Evolutionary conservation across 2,113 vertebrate species (phyloP), one percentile per base, ranked within the genome.

Genomic region (Paracanthobrama guichenoti): DNA sequence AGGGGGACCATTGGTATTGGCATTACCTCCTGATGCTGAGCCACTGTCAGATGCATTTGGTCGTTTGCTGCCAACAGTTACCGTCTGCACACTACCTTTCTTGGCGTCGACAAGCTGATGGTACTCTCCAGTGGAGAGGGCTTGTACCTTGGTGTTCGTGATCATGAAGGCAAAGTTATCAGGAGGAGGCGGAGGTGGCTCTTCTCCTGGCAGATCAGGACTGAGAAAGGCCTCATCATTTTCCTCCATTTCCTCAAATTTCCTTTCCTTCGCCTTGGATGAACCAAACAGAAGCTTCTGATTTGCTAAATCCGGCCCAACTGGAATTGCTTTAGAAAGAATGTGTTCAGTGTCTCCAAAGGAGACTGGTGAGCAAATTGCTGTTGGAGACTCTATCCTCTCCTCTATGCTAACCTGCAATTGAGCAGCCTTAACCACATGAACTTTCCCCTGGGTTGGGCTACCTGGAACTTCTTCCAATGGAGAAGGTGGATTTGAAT

Each of bases 121-220:
- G 89, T 98, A 98, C 88, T 99, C 98, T 13, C 97, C 97, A 0
- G 95, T 96, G 0, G 97, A 98, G 66, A 99, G 94, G 1, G 96
- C 94, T 92, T 98, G 96, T 9, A 99, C 96, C 0, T 96, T 97
- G 0, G 95, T 98, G 90, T 93, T 96, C 11, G 97, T 99, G 10
- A 99, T 98, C 97, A 98, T 98, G 88, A 99, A 99, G 67, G 97
- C 98, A 1, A 99, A 97, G 90, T 98, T 99, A 88, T 99, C 97
- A 0, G 95, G 91, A 10, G 95, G 92, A 4, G 94, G 94, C 55
- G 93, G 93, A 13, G 93, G 88, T 71, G 92, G 87, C 18, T 14
- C 93, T 78, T 97, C 96, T 48, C 97, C 92, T 24, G 96, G 95
- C 60, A 94, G 84, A 73, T 95, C 94, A 48, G 96, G 96, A 89